Evolutionary conservation across 64 coral and sea anemone species (phyloP), one percentile per base, ranked within the genome.

Genomic region (Astreopora myriophthalma): DNA sequence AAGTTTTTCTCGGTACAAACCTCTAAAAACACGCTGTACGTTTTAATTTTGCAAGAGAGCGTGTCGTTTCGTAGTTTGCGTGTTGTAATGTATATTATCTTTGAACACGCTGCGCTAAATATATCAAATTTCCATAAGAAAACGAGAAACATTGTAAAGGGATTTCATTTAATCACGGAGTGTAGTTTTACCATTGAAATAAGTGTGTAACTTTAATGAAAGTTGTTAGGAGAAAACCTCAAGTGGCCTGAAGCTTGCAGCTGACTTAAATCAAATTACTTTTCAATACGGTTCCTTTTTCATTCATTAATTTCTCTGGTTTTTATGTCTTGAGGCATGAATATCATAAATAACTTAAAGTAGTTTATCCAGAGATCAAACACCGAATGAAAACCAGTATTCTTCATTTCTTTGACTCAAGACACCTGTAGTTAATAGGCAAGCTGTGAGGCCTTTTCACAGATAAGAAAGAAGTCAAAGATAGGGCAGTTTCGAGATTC

Each of bases 171-270:
- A 55, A 83, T 55, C 61, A 32, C 57, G 38, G 17, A 83, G 79
- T 83, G 79, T 26, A 83, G 61, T 83, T 64, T 40, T 39, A 64
- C 33, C 30, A 64, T 83, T 83, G 79, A 63, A 83, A 37, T 64
- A 63, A 83, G 79, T 60, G 79, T 64, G n/a, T 83, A n/a, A 63
- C 32, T 62, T 37, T 83, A 83, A 83, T 83, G 57, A 83, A 83
- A 83, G 31, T 83, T 83, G 49, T 64, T 64, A 80, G 14, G 19
- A 32, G 28, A 35, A 81, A 31, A 8, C 34, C 79, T 83, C 8
- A 64, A 83, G 79, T 38, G 29, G 64, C 70, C 5, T 78, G 11
- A 79, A 1, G 16, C 19, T 64, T 64, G 49, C 79, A 38, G 33
- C 55, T 83, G 52, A 83, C 34, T n/a, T 83, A n/a, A 83, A 83